A percentile compares a stretch with the other conserved stretches of the same genome.
Evolutionary conservation across 2,113 vertebrate genomes (phyloP).

Genomic region (Cochlearius cochlearius): DNA sequence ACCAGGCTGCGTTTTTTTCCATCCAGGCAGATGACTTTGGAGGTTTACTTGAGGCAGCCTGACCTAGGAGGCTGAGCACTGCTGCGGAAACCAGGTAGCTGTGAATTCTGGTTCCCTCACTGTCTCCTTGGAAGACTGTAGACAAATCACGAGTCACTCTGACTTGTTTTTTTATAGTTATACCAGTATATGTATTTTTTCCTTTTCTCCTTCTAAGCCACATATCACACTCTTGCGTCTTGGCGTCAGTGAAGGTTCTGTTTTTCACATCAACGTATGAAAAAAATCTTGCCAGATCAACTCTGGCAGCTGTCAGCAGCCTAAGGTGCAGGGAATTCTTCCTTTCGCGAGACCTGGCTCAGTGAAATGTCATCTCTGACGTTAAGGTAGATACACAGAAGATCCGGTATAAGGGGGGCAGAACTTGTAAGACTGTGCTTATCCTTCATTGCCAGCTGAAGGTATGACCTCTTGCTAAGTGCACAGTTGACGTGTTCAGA

Average conservation of each 20-base stretch:
- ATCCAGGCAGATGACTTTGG: background rate
- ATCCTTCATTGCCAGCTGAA: background rate
- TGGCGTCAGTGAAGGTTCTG: background rate
- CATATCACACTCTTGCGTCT: background rate
- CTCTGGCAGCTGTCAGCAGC: conserved; percentile 29
- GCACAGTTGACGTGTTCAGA: background rate
- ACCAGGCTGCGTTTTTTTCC: background rate
- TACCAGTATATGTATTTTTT: background rate
- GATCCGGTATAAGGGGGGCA: background rate
- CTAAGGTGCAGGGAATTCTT: conserved; percentile 51
- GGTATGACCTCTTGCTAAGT: background rate
- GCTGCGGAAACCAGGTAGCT: background rate
- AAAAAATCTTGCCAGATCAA: conserved; percentile 23
- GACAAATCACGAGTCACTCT: background rate
- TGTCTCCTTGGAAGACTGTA: background rate
- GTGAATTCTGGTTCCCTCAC: background rate
- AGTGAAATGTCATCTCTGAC: conserved; percentile 33
- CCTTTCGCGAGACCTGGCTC: conserved; percentile 13
- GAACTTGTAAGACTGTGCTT: background rate
- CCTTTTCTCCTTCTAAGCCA: background rate
- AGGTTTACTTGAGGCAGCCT: background rate
- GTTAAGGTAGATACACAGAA: background rate
- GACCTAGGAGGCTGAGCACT: background rate
- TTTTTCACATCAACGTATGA: conserved; percentile 25
- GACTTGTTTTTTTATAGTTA: background rate